Percentiles rank a stretch among this genome's conserved stretches.
Evolutionary conservation across 2,888 invertebrate genomes (phyloP).

Genomic region (Metallyticus violacea): DNA sequence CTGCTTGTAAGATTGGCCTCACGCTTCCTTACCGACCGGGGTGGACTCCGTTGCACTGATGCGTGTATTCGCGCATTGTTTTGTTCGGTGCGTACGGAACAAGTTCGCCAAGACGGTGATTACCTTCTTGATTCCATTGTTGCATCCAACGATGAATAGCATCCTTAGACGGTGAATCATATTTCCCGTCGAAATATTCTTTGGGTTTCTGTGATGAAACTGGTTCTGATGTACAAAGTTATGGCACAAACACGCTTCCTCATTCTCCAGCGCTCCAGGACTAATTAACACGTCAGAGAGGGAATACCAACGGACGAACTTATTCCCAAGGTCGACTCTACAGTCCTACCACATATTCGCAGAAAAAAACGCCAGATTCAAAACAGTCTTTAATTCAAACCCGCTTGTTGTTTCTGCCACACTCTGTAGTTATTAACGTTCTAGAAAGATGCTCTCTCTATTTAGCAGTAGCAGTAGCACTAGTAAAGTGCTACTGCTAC

Average conservation of each 20-base stretch:
- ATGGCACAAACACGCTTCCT: too few relatives aligned
- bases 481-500: too few relatives aligned
- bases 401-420: neutral
- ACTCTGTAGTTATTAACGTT: too few relatives aligned
- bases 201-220: neutral
- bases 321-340: neutral
- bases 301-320: neutral
- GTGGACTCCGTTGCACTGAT: too few relatives aligned
- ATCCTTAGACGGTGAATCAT: neutral
- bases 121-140: neutral
- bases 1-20: neutral
- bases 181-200: neutral
- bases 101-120: neutral
- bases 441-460: too few relatives aligned
- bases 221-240: too few relatives aligned
- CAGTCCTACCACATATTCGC: neutral
- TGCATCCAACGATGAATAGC: neutral
- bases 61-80: neutral
- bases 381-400: neutral
- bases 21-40: neutral
- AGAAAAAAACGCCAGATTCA: neutral
- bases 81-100: neutral
- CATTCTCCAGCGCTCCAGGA: too few relatives aligned
- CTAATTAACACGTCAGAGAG: neutral
- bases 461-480: too few relatives aligned